Conservation (phyloP, 1,140 invertebrate genomes). For the Diorhabda sublineata region DNA sequence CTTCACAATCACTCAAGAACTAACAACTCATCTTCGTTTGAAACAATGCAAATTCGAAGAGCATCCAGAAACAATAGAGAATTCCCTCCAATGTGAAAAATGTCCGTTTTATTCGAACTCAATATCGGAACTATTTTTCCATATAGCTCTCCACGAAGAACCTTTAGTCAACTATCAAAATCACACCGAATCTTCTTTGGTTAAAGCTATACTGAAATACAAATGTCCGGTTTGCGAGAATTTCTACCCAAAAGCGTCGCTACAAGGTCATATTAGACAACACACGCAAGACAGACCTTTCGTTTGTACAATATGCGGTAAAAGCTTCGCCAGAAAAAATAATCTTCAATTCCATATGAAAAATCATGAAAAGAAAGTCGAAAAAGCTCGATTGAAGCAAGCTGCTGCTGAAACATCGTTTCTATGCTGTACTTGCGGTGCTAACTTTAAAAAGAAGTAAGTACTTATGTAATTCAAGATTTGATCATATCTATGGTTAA, state of each 20-base stretch:
- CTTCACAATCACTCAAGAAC: conserved; percentile 68
- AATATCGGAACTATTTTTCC: conserved; percentile 60
- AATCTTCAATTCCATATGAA: conserved; percentile 56
- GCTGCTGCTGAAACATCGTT: conserved; percentile 37
- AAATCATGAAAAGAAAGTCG: conserved; percentile 44
- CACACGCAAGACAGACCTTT: conserved; percentile 78
- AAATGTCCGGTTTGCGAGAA: conserved; percentile 65
- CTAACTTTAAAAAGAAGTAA: conserved; percentile 60
- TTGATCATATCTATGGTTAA: too few species aligned
- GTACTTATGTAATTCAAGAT: conserved; percentile 35
- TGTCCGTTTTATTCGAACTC: conserved; percentile 51
- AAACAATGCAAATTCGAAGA: conserved; percentile 53
- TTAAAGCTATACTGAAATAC: conserved; percentile 51
- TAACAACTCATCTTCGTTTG: conserved; percentile 61
- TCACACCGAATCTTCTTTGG: conserved; percentile 38
- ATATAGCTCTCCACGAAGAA: conserved; percentile 58
- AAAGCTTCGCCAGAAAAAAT: conserved; percentile 62
- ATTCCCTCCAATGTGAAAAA: conserved; percentile 45
- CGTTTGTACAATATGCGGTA: conserved; percentile 56
- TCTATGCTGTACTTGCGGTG: conserved; percentile 59
- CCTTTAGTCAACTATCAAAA: conserved; percentile 44
- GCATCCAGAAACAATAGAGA: conserved; percentile 16
- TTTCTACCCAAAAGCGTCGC: conserved; percentile 62
- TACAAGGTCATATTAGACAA: conserved; percentile 64
- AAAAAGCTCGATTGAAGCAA: conserved; percentile 20